Base-by-base conservation (phyloP, 2,797 vertebrate genomes). In the Ptychobarbus kaznakovi region DNA sequence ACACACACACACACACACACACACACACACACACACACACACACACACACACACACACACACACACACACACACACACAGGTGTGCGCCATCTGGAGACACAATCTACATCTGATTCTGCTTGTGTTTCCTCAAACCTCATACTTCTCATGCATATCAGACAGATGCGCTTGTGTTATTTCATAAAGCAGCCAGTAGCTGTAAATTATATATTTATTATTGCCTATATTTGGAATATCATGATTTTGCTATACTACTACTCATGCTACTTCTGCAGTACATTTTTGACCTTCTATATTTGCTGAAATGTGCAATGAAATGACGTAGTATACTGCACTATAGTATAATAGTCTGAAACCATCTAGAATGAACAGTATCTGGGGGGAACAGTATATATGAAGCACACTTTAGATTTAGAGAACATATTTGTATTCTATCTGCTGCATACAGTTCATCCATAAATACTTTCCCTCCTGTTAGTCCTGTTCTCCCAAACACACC, bases 401-500 rank as follows among this genome's bases (percentile, higher is more conserved):
- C n/a, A 79, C n/a, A 46, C 25, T 12, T 66, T 32, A 46, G 35
- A 61, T 22, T 53, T 32, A 38, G 4, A 68, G n/a, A 32, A 51
- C 78, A 80, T 58, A 28, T 73, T 72, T 83, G 53, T 51, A 51
- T 76, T 28, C 18, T 83, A 40, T 66, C 20, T 15, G 9, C 80
- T 22, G 53, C 51, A 42, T 25, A 73, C 40, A 32, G 32, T 32
- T 32, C 32, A 61, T 72, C 35, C 18, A 73, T 51, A 51, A 82
- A 82, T 72, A 73, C 25, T 18, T 69, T 25, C n/a, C 69, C 38
- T 80, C 78, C 77, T 49, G 42, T 80, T 46, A 49, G 25, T 58
- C 38, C 68, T 82, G 53, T 82, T 63, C 42, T 83, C 61, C 51
- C 53, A 61, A 82, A 72, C 20, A n/a, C 80, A 51, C 81, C 81